phyloP scores from a whole-genome alignment of 2,888 invertebrate species.

The Dicycla oo region DNA sequence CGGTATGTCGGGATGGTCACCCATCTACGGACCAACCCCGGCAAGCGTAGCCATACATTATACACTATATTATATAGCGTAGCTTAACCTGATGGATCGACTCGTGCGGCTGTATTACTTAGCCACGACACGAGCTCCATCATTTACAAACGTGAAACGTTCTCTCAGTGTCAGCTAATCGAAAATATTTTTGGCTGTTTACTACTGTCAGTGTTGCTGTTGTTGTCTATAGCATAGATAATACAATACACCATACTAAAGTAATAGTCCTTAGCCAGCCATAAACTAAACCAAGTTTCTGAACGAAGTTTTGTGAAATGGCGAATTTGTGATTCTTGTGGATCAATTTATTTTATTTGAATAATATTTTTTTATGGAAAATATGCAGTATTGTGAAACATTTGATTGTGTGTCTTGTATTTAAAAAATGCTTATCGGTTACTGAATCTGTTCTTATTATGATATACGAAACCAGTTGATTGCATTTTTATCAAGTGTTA shows the following conservation, averaged over 20 bases:
- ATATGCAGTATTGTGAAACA: conserved; percentile 74
- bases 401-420: conserved; percentile 67
- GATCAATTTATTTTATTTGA: conserved; percentile 79
- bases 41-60: no score
- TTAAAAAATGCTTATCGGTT: conserved; percentile 66
- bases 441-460: conserved; percentile 70
- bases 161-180: no score
- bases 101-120: no score
- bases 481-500: conserved; percentile 75
- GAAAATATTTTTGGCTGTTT: neutral
- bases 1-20: no score
- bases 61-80: no score
- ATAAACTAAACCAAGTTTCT: conserved; percentile 35
- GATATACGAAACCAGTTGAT: conserved; percentile 75
- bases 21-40: no score
- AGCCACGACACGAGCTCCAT: no score
- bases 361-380: conserved; percentile 75
- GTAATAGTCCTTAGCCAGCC: no score
- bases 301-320: conserved; percentile 83
- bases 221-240: no score
- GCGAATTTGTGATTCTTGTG: conserved; percentile 85
- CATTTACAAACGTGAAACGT: no score
- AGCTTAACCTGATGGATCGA: no score
- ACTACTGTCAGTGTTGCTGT: conserved; percentile 20
- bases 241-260: no score